These are phyloP conservation scores for Aplodontia rufa DNA, from an alignment of 2,113 vertebrate genomes.

Conservation along the genomic window DNA sequence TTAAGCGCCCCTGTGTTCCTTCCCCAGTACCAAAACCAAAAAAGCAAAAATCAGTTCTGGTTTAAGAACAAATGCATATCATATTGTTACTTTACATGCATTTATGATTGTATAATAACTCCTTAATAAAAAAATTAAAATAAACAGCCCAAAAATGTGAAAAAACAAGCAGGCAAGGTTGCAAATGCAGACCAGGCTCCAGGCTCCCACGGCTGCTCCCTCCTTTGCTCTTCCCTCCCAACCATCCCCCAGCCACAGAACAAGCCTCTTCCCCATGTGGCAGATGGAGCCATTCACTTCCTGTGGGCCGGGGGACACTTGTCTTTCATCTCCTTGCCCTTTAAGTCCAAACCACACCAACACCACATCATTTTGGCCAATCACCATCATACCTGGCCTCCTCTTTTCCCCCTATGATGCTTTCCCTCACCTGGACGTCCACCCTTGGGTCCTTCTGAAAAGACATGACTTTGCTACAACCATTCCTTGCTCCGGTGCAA, in stretches of 20 bases:
- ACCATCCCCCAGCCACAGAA: background rate
- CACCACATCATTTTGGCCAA: accelerated
- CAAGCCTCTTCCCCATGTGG: background rate
- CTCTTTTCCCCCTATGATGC: no score
- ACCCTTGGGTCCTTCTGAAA: accelerated
- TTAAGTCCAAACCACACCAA: constrained; percentile 50
- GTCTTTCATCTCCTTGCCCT: background rate
- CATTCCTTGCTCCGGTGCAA: background rate
- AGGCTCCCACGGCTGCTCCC: no score
- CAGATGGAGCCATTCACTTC: accelerated
- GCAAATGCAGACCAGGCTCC: no score
- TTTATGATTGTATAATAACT: no score
- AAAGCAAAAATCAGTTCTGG: no score
- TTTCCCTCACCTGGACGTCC: accelerated
- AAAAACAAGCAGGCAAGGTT: no score
- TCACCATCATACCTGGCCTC: background rate
- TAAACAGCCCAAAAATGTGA: no score
- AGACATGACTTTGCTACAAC: background rate
- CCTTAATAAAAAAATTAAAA: no score
- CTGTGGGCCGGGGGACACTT: accelerated
- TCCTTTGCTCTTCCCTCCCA: accelerated
- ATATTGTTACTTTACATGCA: no score
- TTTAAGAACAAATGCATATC: no score
- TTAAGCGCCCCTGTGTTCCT: no score
- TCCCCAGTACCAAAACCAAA: no score